Conservation (phyloP, 2,797 vertebrate species). For the Macroramphosus scolopax region DNA sequence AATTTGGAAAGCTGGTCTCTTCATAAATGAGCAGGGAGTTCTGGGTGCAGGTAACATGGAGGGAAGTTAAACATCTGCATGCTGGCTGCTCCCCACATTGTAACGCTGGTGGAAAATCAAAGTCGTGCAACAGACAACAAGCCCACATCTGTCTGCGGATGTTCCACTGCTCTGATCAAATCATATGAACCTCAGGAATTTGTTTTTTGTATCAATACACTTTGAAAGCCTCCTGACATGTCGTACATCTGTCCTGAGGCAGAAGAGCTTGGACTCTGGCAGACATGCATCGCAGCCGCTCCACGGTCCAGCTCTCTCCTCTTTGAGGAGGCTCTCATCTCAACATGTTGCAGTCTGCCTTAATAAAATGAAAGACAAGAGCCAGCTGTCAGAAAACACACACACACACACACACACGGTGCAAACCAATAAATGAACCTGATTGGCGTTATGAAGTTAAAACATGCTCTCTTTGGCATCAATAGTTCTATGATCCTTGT, state of each 20-base stretch:
- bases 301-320: too few relatives aligned
- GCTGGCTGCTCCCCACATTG: too few relatives aligned
- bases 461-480: constrained; percentile 27
- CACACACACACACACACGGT: constrained; percentile 4
- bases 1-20: too few relatives aligned
- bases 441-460: constrained; percentile 7
- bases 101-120: too few relatives aligned
- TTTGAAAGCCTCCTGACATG: constrained; percentile 1
- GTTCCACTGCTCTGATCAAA: constrained; percentile 15
- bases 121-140: too few relatives aligned
- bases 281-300: too few relatives aligned
- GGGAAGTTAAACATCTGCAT: too few relatives aligned
- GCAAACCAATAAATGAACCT: constrained; percentile 8
- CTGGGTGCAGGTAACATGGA: too few relatives aligned
- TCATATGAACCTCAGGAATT: too few relatives aligned
- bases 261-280: constrained; percentile 30
- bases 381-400: constrained; percentile 31
- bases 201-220: background rate
- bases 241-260: constrained; percentile 20
- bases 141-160: too few relatives aligned
- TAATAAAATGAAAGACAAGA: constrained; percentile 27
- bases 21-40: too few relatives aligned
- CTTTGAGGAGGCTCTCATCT: constrained; percentile 36
- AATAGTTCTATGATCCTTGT: too few relatives aligned
- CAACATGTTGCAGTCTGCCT: constrained; percentile 56